Percentiles rank a stretch among this genome's conserved stretches.
Evolutionary conservation across 2,888 invertebrate species (phyloP).

Genomic region (Cryptocephalus moraei): DNA sequence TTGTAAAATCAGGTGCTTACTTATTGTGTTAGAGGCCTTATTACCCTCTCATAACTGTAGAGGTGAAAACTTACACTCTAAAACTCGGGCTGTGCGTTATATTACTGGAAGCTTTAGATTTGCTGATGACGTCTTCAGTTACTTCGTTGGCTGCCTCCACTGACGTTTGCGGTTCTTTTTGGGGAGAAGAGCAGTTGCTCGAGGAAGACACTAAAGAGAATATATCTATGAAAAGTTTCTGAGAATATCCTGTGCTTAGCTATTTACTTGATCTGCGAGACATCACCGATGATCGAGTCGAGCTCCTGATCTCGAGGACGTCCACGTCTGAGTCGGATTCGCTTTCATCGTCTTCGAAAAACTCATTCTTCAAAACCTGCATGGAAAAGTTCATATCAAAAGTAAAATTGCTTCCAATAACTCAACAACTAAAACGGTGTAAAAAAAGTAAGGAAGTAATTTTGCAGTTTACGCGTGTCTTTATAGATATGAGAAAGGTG

Average conservation of each 20-base stretch:
- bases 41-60: too few species aligned
- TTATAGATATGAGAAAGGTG: too few species aligned
- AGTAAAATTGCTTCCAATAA: too few species aligned
- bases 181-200: constrained; percentile 4
- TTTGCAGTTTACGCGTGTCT: too few species aligned
- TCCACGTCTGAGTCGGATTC: constrained; percentile 18
- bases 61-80: constrained; percentile 5
- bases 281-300: constrained; percentile 7
- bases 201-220: constrained; percentile 8
- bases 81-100: constrained; percentile 7
- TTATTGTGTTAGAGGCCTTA: too few species aligned
- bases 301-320: constrained; percentile 7
- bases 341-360: constrained; percentile 18
- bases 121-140: constrained; percentile 5
- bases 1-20: too few species aligned
- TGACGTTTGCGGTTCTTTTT: background rate
- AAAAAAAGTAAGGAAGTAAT: too few species aligned
- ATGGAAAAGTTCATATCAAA: constrained; percentile 4
- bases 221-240: background rate
- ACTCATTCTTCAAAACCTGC: constrained; percentile 27
- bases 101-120: constrained; percentile 2
- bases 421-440: too few species aligned
- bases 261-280: constrained; percentile 8
- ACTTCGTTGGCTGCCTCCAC: constrained; percentile 6
- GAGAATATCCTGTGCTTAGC: too few species aligned